These are phyloP conservation scores for Spheniscus humboldti DNA, from an alignment of 2,797 vertebrate genomes.

Conservation along the genomic window DNA sequence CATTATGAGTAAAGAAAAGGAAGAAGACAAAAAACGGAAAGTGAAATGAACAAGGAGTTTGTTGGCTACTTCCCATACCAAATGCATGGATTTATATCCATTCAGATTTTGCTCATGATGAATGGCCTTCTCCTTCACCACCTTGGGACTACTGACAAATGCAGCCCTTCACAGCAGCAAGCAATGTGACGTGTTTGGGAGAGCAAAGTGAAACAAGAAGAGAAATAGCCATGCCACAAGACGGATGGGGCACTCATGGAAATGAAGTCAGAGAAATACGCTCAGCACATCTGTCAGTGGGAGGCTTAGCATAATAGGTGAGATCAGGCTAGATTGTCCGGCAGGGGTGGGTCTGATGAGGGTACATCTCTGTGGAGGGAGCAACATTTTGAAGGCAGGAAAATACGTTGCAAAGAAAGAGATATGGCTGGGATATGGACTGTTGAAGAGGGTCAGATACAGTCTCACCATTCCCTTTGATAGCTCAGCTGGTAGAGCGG, in stretches of 20 bases:
- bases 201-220: neutral
- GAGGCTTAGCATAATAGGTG: neutral
- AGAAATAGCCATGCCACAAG: neutral
- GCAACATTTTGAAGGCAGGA: neutral
- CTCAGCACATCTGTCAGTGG: neutral
- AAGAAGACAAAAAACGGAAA: neutral
- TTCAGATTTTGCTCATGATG: neutral
- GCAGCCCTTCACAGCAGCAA: neutral
- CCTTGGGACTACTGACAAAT: neutral
- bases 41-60: neutral
- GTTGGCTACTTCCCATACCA: neutral
- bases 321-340: neutral
- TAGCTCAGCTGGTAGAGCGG: slow-evolving; percentile 91
- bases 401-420: rapidly evolving
- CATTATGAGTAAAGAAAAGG: neutral
- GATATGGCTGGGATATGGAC: rapidly evolving
- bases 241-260: rapidly evolving
- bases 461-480: too few species aligned
- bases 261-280: neutral
- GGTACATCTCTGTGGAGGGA: rapidly evolving
- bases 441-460: rapidly evolving
- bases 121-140: rapidly evolving
- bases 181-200: rapidly evolving
- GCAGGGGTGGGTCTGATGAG: rapidly evolving
- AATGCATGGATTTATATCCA: neutral